Base-by-base conservation (phyloP, 2,888 invertebrate genomes). In the Protodeltote pygarga region DNA sequence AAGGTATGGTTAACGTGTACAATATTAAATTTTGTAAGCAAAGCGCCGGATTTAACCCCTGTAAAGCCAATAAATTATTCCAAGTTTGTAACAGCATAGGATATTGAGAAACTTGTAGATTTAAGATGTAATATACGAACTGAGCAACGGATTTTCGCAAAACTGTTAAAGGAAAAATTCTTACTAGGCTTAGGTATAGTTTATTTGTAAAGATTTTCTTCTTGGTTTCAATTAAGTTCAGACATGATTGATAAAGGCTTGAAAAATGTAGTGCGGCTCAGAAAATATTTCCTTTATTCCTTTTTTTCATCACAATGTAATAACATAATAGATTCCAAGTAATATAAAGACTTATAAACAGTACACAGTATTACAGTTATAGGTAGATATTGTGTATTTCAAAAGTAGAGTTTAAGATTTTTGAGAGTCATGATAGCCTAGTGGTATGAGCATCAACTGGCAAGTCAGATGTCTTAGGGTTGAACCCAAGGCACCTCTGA, bases 91-190 rank as follows among this genome's bases (percentile, higher is more conserved):
- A 42, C 20, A 41, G 38, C 44, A 16, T 19, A 49, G 32, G 47
- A 50, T 63, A 63, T 63, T 63, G 40, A 33, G 40, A 63, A 63
- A 62, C 64, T 63, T 53, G 24, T 39, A 47, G 48, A 54, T 54
- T 58, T 59, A 62, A 46, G 44, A 37, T 33, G 27, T 33, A 24
- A 37, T 32, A 29, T 33, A 31, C 25, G 19, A 28, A 44, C 28
- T 14, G 29, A 6, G 33, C 15, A 15, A 10, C 27, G 23, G 11
- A 25, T 31, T 38, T 33, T 37, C 16, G 9, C 3, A 17, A 20
- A 37, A 11, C 23, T 5, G 2, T 21, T 28, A 29, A 28, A 21
- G 9, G 6, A 5, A 1, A 14, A 5, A 8, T 21, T 31, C 9
- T 15, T n/a, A n/a, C n/a, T n/a, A n/a, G n/a, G n/a, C n/a, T n/a